These are phyloP conservation scores for Antitype chi DNA, from an alignment of 2,888 invertebrate species.

Conservation along the genomic window DNA sequence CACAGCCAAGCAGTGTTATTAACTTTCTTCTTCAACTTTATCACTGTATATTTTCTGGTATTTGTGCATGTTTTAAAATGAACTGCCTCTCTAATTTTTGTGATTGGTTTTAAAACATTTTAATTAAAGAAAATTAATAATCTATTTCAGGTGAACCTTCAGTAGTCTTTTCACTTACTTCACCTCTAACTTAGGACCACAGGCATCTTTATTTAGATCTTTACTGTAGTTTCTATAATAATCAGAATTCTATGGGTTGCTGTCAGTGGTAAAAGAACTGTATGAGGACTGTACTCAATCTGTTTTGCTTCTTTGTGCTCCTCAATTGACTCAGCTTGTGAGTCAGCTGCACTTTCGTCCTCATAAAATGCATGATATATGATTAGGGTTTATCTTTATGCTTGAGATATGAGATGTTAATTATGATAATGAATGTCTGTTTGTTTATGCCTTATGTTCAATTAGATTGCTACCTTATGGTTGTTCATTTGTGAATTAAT, in stretches of 20 bases:
- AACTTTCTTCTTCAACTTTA: background rate
- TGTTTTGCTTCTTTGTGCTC: conserved; percentile 53
- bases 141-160: conserved; percentile 45
- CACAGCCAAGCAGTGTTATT: background rate
- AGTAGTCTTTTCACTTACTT: background rate
- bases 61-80: background rate
- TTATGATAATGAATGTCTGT: conserved; percentile 50
- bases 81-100: background rate
- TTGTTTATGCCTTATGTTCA: conserved; percentile 30
- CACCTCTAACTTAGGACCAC: background rate
- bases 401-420: conserved; percentile 53
- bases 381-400: conserved; percentile 54
- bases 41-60: background rate
- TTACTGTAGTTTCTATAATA: background rate
- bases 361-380: conserved; percentile 63
- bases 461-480: conserved; percentile 26
- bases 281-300: conserved; percentile 14
- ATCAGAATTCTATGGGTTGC: background rate
- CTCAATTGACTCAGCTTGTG: conserved; percentile 45
- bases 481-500: conserved; percentile 8
- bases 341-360: conserved; percentile 59
- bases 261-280: background rate
- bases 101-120: background rate
- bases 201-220: background rate
- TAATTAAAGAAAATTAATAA: background rate